A percentile compares a stretch with the other conserved stretches of the same genome.
phyloP scores from a whole-genome alignment of 2,888 invertebrate species.

The Slavum lentiscoides region DNA sequence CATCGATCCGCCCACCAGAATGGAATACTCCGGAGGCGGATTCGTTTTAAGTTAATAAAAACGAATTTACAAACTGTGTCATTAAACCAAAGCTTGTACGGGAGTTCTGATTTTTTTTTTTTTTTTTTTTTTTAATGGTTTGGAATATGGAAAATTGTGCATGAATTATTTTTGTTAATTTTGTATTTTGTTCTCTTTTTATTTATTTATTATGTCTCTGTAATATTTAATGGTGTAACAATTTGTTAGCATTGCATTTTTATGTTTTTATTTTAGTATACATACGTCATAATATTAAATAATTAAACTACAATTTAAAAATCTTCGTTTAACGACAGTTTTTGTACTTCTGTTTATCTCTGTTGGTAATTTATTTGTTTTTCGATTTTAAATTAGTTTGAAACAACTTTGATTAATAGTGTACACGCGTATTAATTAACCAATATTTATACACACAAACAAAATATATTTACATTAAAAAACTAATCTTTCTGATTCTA shows the following conservation, averaged over 20 bases:
- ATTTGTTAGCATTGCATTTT: slow-evolving; percentile 2
- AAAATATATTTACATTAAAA: too few relatives aligned
- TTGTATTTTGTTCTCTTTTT: slow-evolving; percentile 1
- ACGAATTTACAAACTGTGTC: slow-evolving; percentile 22
- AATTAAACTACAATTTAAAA: not conserved
- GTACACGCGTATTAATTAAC: too few relatives aligned
- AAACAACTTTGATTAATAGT: too few relatives aligned
- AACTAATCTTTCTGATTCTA: too few relatives aligned
- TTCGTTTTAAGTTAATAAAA: slow-evolving; percentile 65
- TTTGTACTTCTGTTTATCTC: not conserved
- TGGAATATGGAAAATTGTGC: not conserved
- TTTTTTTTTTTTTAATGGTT: slow-evolving; percentile 20
- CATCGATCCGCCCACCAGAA: slow-evolving; percentile 83
- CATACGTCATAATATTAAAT: not conserved
- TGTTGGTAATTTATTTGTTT: not conserved
- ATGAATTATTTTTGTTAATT: slow-evolving; percentile 19
- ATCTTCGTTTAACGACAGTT: not conserved
- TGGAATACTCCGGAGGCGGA: slow-evolving; percentile 86
- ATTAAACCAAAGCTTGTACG: not conserved
- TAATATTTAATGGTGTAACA: not conserved
- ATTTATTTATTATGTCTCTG: not conserved
- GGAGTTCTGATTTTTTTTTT: slow-evolving; percentile 18
- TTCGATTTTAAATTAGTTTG: too few relatives aligned
- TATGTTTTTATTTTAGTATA: slow-evolving; percentile 1
- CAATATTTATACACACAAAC: too few relatives aligned